phyloP scores from a whole-genome alignment of 2,797 vertebrate species.

The Iguana delicatissima region DNA sequence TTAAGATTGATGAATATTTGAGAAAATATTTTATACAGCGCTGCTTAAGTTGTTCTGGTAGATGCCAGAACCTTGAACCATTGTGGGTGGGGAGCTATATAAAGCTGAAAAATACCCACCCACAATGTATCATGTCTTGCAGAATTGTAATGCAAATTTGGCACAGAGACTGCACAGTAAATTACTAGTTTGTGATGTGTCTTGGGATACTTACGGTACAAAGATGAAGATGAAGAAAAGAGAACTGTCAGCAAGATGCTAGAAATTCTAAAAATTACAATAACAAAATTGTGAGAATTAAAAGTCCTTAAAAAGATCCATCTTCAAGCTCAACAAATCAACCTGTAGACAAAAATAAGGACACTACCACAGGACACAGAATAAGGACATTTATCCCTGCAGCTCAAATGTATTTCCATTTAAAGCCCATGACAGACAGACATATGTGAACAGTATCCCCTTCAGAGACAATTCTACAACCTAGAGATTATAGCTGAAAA shows the following conservation, averaged over 20 bases:
- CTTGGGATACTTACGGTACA: too few species aligned
- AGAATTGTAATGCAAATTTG: background rate
- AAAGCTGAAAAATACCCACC: background rate
- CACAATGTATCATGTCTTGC: background rate
- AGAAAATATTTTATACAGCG: background rate
- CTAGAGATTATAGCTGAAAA: background rate
- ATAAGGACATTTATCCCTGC: background rate
- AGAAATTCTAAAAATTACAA: background rate
- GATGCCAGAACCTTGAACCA: background rate
- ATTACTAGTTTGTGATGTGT: background rate
- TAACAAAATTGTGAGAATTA: background rate
- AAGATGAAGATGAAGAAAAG: too few species aligned
- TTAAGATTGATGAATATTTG: background rate
- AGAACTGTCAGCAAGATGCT: background rate
- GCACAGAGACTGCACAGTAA: background rate
- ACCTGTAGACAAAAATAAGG: background rate
- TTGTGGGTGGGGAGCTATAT: background rate
- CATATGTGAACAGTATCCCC: background rate
- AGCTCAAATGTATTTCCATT: background rate
- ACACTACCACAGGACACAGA: background rate
- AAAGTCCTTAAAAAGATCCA: background rate
- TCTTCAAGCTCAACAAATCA: background rate
- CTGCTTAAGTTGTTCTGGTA: background rate
- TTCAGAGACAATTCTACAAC: background rate
- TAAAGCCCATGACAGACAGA: background rate